Percentiles rank a stretch among this genome's conserved stretches.
Conservation (phyloP, 2,113 vertebrate species). For the Notothenia rossii region DNA sequence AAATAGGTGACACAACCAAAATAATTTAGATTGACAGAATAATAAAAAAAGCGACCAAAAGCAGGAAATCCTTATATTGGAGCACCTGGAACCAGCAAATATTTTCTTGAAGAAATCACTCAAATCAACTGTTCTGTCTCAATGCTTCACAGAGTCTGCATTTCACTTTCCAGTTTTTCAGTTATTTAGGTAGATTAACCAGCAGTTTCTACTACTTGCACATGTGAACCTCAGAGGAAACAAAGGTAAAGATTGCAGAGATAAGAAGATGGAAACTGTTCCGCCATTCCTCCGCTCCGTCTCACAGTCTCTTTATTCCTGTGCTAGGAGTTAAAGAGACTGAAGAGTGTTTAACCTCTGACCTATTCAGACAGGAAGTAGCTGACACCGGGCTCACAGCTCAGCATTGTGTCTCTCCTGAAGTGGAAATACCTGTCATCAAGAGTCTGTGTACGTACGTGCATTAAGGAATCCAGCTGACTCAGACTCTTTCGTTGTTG, state of each 20-base stretch:
- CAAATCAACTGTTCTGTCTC: neutral
- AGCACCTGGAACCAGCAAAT: neutral
- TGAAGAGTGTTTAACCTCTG: conserved; percentile 79
- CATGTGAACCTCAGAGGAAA: neutral
- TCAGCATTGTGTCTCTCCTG: conserved; percentile 69
- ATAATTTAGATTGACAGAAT: neutral
- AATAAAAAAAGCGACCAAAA: neutral
- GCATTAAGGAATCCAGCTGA: conserved; percentile 49
- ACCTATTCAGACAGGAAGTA: conserved; percentile 73
- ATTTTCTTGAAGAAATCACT: neutral
- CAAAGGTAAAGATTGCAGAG: neutral
- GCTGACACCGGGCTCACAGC: conserved; percentile 67
- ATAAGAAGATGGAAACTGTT: conserved; percentile 5
- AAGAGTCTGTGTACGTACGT: conserved; percentile 30
- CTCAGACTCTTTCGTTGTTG: conserved; percentile 38
- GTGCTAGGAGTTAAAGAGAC: conserved; percentile 52
- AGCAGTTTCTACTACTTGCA: neutral
- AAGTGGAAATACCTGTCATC: conserved; percentile 80
- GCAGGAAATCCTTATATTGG: neutral
- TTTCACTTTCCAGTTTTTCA: neutral
- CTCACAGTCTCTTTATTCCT: conserved; percentile 54
- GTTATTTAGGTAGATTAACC: neutral
- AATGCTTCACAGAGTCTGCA: neutral
- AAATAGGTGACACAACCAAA: neutral
- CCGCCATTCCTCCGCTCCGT: conserved; percentile 26